Conservation (phyloP, 2,797 vertebrate genomes). For the Silurus aristotelis region DNA sequence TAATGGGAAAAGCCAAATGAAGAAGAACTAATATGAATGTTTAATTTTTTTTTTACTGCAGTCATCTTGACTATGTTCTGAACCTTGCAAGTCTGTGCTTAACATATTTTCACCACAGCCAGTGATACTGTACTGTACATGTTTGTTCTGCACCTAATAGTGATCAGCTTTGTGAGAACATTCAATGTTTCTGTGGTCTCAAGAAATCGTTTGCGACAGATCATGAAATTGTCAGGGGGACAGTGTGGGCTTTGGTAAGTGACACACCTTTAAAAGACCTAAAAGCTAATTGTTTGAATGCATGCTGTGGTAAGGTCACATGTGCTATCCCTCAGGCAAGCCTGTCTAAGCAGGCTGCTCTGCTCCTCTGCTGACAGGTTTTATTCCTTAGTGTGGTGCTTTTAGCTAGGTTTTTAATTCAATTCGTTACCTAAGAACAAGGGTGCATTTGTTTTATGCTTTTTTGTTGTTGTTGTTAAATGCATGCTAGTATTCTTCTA, state of each 20-base stretch:
- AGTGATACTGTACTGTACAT: neutral
- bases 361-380: conserved; percentile 10
- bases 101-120: neutral
- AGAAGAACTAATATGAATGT: neutral
- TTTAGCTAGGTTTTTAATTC: neutral
- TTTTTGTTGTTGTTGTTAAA: neutral
- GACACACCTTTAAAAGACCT: neutral
- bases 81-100: neutral
- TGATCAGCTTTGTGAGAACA: no score
- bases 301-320: neutral
- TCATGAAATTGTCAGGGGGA: neutral
- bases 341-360: neutral
- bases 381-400: neutral
- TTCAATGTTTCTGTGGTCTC: neutral
- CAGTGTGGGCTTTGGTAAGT: neutral
- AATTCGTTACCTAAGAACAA: neutral
- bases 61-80: neutral
- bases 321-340: neutral
- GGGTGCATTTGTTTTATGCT: no score
- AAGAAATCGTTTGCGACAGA: neutral
- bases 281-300: neutral
- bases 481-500: neutral
- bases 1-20: no score
- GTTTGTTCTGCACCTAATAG: neutral
- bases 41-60: neutral